Percentiles rank a stretch among this genome's conserved stretches.
Evolutionary conservation across 2,113 vertebrate species (phyloP).

Genomic region (Oreotrochilus melanogaster): DNA sequence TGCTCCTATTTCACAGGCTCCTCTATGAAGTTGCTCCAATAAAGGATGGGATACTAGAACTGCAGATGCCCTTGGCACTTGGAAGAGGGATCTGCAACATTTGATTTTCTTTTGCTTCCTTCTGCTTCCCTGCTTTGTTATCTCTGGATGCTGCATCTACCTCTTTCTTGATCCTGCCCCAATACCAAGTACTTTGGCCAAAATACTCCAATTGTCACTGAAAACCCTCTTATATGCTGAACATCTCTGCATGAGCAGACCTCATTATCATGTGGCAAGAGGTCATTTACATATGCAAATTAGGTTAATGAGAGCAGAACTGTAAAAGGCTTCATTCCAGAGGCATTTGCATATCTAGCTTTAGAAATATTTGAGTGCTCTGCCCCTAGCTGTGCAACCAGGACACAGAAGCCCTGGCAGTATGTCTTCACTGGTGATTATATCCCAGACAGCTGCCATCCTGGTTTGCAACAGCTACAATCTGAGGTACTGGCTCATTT

Average conservation of each 20-base stretch:
- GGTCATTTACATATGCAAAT: conserved; percentile 76
- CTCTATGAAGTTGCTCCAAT: neutral
- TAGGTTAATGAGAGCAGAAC: conserved; percentile 72
- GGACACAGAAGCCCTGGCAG: conserved; percentile 68
- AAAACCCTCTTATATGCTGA: conserved; percentile 55
- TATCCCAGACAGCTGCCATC: conserved; percentile 60
- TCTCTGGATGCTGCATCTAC: neutral
- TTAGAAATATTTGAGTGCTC: conserved; percentile 69
- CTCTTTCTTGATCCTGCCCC: neutral
- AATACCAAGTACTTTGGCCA: conserved; percentile 14
- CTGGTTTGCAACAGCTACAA: conserved; percentile 50
- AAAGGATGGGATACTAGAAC: neutral
- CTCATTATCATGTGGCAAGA: conserved; percentile 71
- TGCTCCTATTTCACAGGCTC: neutral
- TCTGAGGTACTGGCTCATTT: conserved; percentile 6
- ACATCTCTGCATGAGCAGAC: conserved; percentile 63
- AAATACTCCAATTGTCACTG: conserved; percentile 7
- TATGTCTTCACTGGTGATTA: conserved; percentile 58
- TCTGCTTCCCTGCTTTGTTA: conserved; percentile 9
- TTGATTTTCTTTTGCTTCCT: conserved; percentile 22
- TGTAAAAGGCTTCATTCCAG: conserved; percentile 69
- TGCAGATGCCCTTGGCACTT: neutral
- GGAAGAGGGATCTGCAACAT: neutral
- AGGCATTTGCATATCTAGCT: conserved; percentile 71
- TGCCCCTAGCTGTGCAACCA: conserved; percentile 67